phyloP scores from a whole-genome alignment of 1,140 invertebrate species.

The Platyura marginata region DNA sequence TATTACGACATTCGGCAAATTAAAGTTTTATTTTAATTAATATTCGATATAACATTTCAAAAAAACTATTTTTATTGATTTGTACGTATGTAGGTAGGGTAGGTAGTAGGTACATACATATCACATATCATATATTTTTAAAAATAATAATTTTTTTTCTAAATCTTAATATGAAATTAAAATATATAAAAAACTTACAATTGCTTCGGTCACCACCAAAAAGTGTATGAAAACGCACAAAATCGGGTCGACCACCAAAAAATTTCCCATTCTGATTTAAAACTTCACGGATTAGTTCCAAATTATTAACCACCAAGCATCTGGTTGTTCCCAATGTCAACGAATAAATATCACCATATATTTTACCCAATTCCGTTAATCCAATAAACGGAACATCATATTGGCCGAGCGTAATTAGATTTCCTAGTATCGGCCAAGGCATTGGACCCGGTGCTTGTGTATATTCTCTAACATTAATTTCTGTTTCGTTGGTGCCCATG shows the following conservation, averaged over 20 bases:
- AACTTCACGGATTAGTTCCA: constrained; percentile 54
- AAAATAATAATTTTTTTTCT: too few relatives aligned
- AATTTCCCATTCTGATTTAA: constrained; percentile 59
- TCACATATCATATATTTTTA: too few relatives aligned
- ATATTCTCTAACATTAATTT: neutral
- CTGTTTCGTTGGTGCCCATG: neutral
- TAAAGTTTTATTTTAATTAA: too few relatives aligned
- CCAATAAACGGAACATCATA: constrained; percentile 49
- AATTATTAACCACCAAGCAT: constrained; percentile 60
- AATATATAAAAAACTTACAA: constrained; percentile 38
- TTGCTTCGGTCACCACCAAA: constrained; percentile 59
- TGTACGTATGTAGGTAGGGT: too few relatives aligned
- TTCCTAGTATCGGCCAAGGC: constrained; percentile 52
- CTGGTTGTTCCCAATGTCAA: constrained; percentile 47
- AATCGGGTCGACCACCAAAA: constrained; percentile 66
- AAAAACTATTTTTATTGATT: too few relatives aligned
- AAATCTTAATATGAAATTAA: too few relatives aligned
- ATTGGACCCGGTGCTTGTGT: constrained; percentile 34
- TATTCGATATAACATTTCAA: too few relatives aligned
- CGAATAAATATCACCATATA: constrained; percentile 58
- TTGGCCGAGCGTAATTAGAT: constrained; percentile 42
- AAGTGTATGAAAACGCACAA: constrained; percentile 49
- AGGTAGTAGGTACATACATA: too few relatives aligned
- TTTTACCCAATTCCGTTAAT: constrained; percentile 44
- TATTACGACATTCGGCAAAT: too few relatives aligned